A percentile compares a stretch with the other conserved stretches of the same genome.
Evolutionary conservation across 2,888 invertebrate genomes (phyloP).

Genomic region (Cyrtodaria siliqua): DNA sequence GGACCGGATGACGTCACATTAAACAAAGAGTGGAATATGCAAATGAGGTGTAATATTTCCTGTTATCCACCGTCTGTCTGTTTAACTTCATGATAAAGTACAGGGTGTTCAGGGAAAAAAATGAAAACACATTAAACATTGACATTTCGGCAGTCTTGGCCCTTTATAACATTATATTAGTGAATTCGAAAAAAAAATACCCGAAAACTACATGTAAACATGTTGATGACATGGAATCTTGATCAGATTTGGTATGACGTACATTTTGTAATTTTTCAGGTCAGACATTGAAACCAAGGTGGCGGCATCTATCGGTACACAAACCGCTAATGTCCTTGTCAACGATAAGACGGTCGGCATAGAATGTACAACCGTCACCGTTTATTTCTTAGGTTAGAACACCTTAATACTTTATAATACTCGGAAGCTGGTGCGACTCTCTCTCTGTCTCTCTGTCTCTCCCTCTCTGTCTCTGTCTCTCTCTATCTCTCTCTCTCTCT

Average conservation of each 20-base stretch:
- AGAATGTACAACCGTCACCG: conserved; percentile 49
- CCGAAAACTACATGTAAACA: too few relatives aligned
- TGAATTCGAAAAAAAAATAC: too few relatives aligned
- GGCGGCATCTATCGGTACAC: conserved; percentile 46
- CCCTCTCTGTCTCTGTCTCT: too few relatives aligned
- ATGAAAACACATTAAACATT: not conserved
- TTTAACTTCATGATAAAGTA: not conserved
- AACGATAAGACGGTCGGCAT: conserved; percentile 3
- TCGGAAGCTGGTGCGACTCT: not conserved
- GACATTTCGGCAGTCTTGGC: too few relatives aligned
- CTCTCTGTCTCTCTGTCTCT: too few relatives aligned
- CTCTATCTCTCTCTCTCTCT: too few relatives aligned
- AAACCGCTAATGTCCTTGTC: conserved; percentile 41
- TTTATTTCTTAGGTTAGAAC: conserved; percentile 66
- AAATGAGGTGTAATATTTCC: too few relatives aligned
- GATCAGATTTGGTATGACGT: not conserved
- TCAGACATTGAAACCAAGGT: conserved; percentile 39
- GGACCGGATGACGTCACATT: too few relatives aligned
- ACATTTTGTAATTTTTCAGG: conserved; percentile 26
- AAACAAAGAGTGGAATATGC: too few relatives aligned
- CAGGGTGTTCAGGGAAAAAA: not conserved
- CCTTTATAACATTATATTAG: too few relatives aligned
- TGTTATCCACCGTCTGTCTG: too few relatives aligned
- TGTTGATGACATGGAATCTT: too few relatives aligned
- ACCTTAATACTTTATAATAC: not conserved